Conservation (phyloP, 2,888 invertebrate species). For the Thysanoteuthis rhombus region DNA sequence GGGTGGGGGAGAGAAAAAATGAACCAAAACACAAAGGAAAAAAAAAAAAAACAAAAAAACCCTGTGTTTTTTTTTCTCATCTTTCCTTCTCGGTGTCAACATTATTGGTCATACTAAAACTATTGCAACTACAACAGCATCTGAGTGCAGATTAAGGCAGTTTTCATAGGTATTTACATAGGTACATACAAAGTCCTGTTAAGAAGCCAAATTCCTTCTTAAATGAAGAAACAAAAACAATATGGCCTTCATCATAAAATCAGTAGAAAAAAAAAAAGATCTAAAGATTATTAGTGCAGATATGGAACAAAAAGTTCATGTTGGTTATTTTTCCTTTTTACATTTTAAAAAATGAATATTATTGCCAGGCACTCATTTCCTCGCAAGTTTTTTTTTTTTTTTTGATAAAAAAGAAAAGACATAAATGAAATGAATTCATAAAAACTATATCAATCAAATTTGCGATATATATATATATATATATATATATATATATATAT, state of each 20-base stretch:
- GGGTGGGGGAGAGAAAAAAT: neutral
- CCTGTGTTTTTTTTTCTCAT: neutral
- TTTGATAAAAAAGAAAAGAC: neutral
- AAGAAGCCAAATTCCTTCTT: neutral
- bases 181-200: neutral
- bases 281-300: neutral
- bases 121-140: neutral
- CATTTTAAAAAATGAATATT: neutral
- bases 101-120: neutral
- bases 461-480: neutral
- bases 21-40: neutral
- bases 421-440: neutral
- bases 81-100: neutral
- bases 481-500: neutral
- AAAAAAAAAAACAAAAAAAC: too few relatives aligned
- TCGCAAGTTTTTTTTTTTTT: neutral
- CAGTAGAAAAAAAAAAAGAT: neutral
- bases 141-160: neutral
- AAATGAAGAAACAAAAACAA: neutral
- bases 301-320: neutral
- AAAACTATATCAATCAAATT: neutral
- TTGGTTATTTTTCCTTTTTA: neutral
- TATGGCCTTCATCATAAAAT: neutral
- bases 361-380: neutral
- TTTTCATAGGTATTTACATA: neutral